A percentile compares a stretch with the other conserved stretches of the same genome.
phyloP scores from a whole-genome alignment of 2,888 invertebrate genomes.

The Halictus ligatus region DNA sequence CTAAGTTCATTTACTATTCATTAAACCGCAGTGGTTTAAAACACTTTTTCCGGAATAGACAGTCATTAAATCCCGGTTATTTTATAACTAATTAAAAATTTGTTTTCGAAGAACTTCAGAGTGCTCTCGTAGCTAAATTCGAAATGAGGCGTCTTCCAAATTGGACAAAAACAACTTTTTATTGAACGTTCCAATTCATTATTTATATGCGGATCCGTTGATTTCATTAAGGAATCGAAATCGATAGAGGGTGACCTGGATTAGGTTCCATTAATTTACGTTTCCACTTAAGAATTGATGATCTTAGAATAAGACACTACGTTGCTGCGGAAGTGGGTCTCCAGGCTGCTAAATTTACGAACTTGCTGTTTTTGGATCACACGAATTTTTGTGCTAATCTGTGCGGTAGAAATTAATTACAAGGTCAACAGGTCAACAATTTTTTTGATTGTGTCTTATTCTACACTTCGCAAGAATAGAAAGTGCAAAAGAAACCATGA shows the following conservation, averaged over 20 bases:
- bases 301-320: background rate
- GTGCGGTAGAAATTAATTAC: too few species aligned
- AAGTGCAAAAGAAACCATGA: too few species aligned
- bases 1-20: too few species aligned
- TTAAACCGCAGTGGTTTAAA: background rate
- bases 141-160: background rate
- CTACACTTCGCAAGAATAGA: too few species aligned
- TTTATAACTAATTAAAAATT: background rate
- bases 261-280: background rate
- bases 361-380: too few species aligned
- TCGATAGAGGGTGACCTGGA: background rate
- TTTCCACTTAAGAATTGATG: background rate
- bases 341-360: background rate
- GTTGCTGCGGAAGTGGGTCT: background rate
- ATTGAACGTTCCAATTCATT: background rate
- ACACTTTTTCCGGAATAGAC: background rate
- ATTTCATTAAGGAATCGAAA: background rate
- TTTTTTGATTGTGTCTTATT: too few species aligned
- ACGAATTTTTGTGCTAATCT: too few species aligned
- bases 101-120: background rate
- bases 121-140: background rate
- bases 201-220: background rate
- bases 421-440: too few species aligned
- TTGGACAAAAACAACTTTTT: background rate
- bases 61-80: background rate